These are phyloP conservation scores for Chunga burmeisteri DNA, from an alignment of 2,113 vertebrate genomes.

Conservation along the genomic window DNA sequence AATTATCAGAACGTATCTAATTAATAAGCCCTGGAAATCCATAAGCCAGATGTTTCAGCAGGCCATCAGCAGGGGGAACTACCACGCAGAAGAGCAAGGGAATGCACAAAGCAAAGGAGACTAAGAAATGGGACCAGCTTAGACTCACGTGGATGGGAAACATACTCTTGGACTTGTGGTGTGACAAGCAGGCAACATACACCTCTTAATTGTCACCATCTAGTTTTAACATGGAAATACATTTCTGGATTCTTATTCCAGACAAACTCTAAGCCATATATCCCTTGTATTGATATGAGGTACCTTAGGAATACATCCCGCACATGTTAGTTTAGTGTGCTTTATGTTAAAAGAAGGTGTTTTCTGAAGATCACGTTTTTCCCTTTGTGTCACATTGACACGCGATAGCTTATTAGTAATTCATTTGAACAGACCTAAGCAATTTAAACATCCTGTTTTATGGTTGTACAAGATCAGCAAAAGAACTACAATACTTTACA, in stretches of 20 bases:
- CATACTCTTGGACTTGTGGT: not conserved
- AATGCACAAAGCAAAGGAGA: not conserved
- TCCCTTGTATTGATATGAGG: not conserved
- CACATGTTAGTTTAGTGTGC: fast-evolving
- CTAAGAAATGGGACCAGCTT: not conserved
- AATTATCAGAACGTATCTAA: not conserved
- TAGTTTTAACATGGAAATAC: not conserved
- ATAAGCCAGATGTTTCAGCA: not conserved
- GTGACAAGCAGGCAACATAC: not conserved
- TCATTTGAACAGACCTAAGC: not conserved
- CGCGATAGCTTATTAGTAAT: not conserved
- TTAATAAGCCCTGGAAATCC: not conserved
- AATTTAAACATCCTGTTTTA: not conserved
- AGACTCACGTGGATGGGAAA: not conserved
- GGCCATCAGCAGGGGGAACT: not conserved
- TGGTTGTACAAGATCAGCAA: not conserved
- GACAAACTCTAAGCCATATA: not conserved
- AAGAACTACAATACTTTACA: not conserved
- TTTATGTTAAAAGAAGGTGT: not conserved
- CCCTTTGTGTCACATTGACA: not conserved
- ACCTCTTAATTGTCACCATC: not conserved
- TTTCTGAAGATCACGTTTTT: not conserved
- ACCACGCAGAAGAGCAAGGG: not conserved
- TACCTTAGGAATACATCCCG: not conserved
- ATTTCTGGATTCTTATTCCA: not conserved